Conservation (phyloP, 2,113 vertebrate genomes). For the Anser cygnoides region DNA sequence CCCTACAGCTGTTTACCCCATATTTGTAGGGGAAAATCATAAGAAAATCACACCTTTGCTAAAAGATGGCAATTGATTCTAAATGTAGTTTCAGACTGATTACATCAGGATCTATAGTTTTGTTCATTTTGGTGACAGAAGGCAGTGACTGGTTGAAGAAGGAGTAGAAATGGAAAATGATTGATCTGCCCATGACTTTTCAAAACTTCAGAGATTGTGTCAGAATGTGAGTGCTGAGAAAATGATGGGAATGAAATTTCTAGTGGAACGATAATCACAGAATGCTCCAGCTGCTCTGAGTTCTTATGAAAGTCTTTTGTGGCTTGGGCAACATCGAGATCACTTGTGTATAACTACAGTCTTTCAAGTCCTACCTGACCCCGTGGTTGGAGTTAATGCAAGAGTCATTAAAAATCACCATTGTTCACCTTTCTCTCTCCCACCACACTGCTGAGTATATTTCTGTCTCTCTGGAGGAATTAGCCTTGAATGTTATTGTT, state of each 20-base stretch:
- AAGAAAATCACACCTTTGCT: background rate
- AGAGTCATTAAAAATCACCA: background rate
- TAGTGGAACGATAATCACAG: background rate
- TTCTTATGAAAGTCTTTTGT: background rate
- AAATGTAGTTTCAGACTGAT: background rate
- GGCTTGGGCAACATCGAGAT: background rate
- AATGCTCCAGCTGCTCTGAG: background rate
- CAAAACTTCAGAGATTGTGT: background rate
- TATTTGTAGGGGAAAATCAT: background rate
- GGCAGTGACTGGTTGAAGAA: background rate
- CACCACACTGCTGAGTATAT: background rate
- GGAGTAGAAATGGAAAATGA: background rate
- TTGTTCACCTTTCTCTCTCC: background rate
- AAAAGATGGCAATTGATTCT: background rate
- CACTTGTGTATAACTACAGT: background rate
- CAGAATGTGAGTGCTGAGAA: background rate
- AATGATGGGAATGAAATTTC: background rate
- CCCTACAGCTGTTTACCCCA: background rate
- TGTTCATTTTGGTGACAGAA: no score
- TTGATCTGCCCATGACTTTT: fast-evolving
- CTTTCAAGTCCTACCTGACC: background rate
- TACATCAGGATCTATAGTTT: background rate
- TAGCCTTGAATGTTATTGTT: background rate
- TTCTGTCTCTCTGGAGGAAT: background rate
- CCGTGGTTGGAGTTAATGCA: background rate